phyloP scores from a whole-genome alignment of 1,140 invertebrate species.

The Drosophila baimaii region DNA sequence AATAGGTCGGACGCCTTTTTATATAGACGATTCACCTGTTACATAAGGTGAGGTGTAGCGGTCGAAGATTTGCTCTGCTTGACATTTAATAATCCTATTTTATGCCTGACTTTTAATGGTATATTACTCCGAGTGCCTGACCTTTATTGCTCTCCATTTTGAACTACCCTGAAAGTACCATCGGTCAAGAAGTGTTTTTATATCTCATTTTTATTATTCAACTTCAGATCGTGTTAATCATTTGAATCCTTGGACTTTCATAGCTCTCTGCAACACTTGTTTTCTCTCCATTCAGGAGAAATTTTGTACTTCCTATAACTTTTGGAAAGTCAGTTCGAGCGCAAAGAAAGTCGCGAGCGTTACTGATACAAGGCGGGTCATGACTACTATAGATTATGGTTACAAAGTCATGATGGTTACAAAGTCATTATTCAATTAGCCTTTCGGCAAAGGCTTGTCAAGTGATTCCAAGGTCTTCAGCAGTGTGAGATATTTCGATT shows the following conservation, averaged over 20 bases:
- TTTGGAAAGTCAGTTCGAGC: too few relatives aligned
- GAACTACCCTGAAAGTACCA: neutral
- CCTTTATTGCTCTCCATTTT: neutral
- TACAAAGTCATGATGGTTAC: too few relatives aligned
- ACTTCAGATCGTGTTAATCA: neutral
- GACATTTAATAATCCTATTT: neutral
- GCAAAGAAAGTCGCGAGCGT: too few relatives aligned
- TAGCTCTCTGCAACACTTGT: too few relatives aligned
- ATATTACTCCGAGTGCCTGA: neutral
- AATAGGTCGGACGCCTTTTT: neutral
- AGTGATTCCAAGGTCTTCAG: neutral
- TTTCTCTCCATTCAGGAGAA: neutral
- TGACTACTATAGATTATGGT: too few relatives aligned
- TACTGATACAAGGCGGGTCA: too few relatives aligned
- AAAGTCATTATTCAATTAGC: too few relatives aligned
- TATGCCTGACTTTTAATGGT: slow-evolving; percentile 30
- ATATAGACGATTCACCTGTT: neutral
- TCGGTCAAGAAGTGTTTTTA: neutral
- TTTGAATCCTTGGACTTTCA: too few relatives aligned
- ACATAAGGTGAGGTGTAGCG: slow-evolving; percentile 1
- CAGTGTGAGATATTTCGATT: neutral
- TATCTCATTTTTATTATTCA: neutral
- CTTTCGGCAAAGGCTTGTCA: neutral
- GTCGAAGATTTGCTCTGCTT: slow-evolving; percentile 5
- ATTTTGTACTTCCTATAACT: too few relatives aligned